Conservation (phyloP, 2,888 invertebrate genomes). For the Aromia moschata region DNA sequence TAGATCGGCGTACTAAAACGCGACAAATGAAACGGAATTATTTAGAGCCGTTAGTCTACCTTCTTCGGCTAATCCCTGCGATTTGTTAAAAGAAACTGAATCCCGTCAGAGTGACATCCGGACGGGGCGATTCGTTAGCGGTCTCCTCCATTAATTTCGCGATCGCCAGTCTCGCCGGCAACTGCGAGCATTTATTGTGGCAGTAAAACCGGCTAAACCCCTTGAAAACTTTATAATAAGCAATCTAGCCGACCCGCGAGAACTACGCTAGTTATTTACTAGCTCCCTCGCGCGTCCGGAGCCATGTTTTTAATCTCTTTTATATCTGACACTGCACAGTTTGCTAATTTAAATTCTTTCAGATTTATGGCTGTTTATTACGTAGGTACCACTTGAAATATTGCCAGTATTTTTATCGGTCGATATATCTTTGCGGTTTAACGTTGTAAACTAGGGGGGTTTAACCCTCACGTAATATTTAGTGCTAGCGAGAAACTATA, state of each 20-base stretch:
- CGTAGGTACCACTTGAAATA: slow-evolving; percentile 7
- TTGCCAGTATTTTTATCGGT: slow-evolving; percentile 1
- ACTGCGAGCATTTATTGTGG: slow-evolving; percentile 54
- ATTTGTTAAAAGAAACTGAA: slow-evolving; percentile 14
- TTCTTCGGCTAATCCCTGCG: slow-evolving; percentile 1
- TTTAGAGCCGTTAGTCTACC: background rate
- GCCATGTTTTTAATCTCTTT: slow-evolving; percentile 56
- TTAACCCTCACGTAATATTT: no score
- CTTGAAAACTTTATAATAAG: slow-evolving; percentile 57
- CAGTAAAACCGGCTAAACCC: slow-evolving; percentile 55
- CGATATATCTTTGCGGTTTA: background rate
- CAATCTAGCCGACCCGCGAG: slow-evolving; percentile 39
- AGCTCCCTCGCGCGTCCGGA: slow-evolving; percentile 35
- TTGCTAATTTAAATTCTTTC: slow-evolving; percentile 49
- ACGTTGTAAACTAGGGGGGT: no score
- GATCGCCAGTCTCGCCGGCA: slow-evolving; percentile 47
- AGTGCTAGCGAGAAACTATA: no score
- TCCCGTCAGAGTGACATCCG: slow-evolving; percentile 9
- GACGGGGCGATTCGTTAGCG: slow-evolving; percentile 52
- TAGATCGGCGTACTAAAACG: background rate
- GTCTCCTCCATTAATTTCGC: slow-evolving; percentile 52
- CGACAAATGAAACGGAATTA: slow-evolving; percentile 1
- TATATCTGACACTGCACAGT: slow-evolving; percentile 48
- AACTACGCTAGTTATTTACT: slow-evolving; percentile 39
- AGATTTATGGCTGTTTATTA: slow-evolving; percentile 47